Conservation (phyloP, 2,888 invertebrate species). For the Micropterix aruncella region DNA sequence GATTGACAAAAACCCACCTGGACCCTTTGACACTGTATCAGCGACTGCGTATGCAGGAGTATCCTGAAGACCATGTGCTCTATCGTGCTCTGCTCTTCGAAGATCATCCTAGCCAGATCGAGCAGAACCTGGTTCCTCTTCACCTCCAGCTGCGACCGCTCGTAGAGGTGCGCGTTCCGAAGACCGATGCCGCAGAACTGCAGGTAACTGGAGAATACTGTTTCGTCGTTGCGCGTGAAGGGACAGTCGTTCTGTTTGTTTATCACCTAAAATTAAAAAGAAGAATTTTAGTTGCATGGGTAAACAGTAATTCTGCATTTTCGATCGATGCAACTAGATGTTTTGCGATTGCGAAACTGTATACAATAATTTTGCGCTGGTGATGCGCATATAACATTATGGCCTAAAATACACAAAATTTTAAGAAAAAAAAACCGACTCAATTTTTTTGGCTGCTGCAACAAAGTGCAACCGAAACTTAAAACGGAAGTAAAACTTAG, state of each 20-base stretch:
- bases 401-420: too few relatives aligned
- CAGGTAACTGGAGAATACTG: constrained; percentile 82
- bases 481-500: too few relatives aligned
- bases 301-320: too few relatives aligned
- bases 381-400: too few relatives aligned
- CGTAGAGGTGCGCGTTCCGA: constrained; percentile 91
- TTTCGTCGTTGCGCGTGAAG: constrained; percentile 78
- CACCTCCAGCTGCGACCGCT: constrained; percentile 88
- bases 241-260: constrained; percentile 77
- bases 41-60: constrained; percentile 83
- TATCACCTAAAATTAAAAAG: constrained; percentile 47
- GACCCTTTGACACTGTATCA: constrained; percentile 89
- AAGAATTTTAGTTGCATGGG: too few relatives aligned
- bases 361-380: too few relatives aligned
- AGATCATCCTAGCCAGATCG: constrained; percentile 91
- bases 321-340: too few relatives aligned
- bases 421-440: too few relatives aligned
- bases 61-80: constrained; percentile 91
- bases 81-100: constrained; percentile 92
- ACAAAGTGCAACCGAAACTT: too few relatives aligned
- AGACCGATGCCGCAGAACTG: constrained; percentile 95
- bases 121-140: constrained; percentile 89
- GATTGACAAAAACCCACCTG: constrained; percentile 55
- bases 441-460: too few relatives aligned
- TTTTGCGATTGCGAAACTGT: too few relatives aligned